Conservation (phyloP, 2,113 vertebrate species). For the Trachemys scripta region DNA sequence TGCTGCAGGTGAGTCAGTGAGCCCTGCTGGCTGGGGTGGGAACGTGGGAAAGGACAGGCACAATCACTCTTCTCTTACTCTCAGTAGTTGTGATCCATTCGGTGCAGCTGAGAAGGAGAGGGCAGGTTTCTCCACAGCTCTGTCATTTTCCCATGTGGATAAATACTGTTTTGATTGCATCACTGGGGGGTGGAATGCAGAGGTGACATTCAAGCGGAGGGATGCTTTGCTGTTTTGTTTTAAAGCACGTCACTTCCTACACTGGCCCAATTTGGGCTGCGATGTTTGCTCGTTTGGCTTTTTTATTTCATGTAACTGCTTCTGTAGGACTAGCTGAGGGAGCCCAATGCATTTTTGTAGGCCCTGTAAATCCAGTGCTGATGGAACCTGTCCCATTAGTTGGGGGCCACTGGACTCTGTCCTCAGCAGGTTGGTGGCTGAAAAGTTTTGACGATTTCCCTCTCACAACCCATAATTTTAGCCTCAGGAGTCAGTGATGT, state of each 20-base stretch:
- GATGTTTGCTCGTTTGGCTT: background rate
- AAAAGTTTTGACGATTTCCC: background rate
- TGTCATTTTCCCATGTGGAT: background rate
- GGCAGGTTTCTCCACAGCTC: background rate
- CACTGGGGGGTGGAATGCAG: background rate
- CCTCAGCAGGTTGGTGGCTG: background rate
- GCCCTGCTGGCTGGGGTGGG: background rate
- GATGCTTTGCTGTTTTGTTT: background rate
- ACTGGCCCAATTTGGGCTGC: no score
- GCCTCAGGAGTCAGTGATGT: background rate
- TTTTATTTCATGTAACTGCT: background rate
- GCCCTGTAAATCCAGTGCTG: background rate
- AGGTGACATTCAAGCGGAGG: background rate
- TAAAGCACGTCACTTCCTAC: no score
- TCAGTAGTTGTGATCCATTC: background rate
- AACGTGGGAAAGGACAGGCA: background rate
- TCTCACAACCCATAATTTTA: background rate
- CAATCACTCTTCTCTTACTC: background rate
- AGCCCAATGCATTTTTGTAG: background rate
- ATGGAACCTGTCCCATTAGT: background rate
- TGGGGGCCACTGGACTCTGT: rapidly evolving
- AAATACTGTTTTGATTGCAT: background rate
- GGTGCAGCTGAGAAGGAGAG: background rate
- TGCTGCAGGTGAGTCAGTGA: background rate
- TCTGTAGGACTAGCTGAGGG: background rate